Evolutionary conservation across 2,888 invertebrate genomes (phyloP).

Genomic region (Tipula unca): DNA sequence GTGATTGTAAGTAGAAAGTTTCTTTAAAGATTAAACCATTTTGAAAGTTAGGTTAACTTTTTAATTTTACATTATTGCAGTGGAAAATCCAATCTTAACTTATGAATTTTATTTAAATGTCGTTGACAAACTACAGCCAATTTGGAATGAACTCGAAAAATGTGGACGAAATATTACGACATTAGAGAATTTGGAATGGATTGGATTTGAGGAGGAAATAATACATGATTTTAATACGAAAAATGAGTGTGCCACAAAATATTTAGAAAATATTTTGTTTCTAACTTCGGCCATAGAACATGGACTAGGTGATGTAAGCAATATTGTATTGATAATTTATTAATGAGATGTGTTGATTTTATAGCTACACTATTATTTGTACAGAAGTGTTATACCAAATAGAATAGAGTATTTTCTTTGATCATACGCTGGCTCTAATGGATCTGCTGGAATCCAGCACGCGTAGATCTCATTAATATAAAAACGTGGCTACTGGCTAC

Average conservation of each 20-base stretch:
- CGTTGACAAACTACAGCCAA: conserved; percentile 20
- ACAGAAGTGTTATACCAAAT: too few species aligned
- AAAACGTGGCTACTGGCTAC: too few species aligned
- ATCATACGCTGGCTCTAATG: too few species aligned
- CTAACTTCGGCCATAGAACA: conserved; percentile 32
- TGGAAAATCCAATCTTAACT: neutral
- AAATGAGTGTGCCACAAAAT: conserved; percentile 19
- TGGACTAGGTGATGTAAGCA: conserved; percentile 29
- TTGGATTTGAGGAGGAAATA: neutral
- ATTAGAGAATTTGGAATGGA: conserved; percentile 21
- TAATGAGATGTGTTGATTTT: too few species aligned
- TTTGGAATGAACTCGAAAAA: conserved; percentile 21
- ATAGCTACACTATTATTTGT: too few species aligned
- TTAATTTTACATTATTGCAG: neutral
- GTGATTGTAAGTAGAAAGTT: neutral
- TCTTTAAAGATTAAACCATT: neutral
- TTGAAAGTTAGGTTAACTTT: neutral
- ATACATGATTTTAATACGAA: conserved; percentile 3
- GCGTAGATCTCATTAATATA: too few species aligned
- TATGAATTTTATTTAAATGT: conserved; percentile 21
- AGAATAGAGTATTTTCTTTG: too few species aligned
- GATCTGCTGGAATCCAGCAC: too few species aligned
- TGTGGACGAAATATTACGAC: neutral
- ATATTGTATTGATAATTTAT: too few species aligned
- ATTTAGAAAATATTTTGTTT: conserved; percentile 29